Percentiles rank a stretch among this genome's conserved stretches.
These are phyloP conservation scores for Mus spretus DNA, from an alignment of 2,797 vertebrate species.

Conservation along the genomic window DNA sequence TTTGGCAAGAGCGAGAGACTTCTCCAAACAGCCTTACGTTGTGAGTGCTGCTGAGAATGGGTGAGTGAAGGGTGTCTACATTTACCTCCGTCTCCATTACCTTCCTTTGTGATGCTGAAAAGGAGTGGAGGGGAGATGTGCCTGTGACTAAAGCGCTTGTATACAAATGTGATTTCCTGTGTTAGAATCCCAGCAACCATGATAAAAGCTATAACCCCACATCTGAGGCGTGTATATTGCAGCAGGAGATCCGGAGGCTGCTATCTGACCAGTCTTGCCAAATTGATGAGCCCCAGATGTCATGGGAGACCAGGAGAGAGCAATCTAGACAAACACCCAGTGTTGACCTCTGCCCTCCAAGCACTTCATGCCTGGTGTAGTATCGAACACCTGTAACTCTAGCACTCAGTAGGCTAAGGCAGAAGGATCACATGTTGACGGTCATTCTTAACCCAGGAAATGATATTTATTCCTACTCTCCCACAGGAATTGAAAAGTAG, in stretches of 20 bases:
- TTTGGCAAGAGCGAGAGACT: conserved; percentile 91
- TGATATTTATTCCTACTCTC: neutral
- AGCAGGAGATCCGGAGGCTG: no score
- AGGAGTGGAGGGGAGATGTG: neutral
- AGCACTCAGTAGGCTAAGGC: neutral
- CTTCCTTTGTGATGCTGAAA: neutral
- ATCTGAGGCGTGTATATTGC: no score
- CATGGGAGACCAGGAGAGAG: neutral
- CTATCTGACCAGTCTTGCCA: neutral
- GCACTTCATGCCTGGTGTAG: neutral
- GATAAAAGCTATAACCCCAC: neutral
- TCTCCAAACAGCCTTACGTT: conserved; percentile 90
- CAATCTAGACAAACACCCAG: neutral
- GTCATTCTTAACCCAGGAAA: neutral
- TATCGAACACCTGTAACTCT: neutral
- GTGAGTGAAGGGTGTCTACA: conserved; percentile 82
- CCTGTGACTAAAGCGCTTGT: neutral
- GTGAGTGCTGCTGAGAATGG: conserved; percentile 91
- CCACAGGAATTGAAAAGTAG: neutral
- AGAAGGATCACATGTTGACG: neutral
- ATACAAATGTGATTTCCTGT: no score
- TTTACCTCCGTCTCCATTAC: conserved; percentile 11
- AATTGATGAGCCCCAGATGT: neutral
- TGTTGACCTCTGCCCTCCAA: neutral
- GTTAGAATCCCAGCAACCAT: neutral